Evolutionary conservation across 2,113 vertebrate species (phyloP), one percentile per base, ranked within the genome.

Genomic region (Phaetusa simplex): DNA sequence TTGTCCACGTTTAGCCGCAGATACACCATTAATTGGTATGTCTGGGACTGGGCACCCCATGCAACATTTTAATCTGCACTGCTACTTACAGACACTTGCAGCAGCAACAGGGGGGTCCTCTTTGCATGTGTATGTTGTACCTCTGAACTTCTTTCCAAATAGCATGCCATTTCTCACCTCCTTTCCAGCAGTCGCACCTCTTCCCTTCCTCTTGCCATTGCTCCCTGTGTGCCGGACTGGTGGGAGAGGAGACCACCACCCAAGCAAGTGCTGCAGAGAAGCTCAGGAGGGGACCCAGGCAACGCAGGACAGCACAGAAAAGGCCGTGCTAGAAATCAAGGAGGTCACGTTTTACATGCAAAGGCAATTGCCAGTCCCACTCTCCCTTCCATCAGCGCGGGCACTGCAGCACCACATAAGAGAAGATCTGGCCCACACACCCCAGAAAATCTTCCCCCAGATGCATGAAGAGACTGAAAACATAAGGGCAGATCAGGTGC

Each of bases 71-170:
- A n/a, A 43, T 27, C 50, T 53, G 32, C 76, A 40, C 27, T 36
- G 38, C 15, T 29, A 15, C 23, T 66, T n/a, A 52, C 5, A n/a
- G 45, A 40, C 15, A 7, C 16, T 86, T 72, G 36, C 14, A 76
- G 59, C 29, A 83, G 22, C 32, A 47, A 49, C 11, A 1, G 6
- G 5, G 9, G 5, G 18, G 5, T 49, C 30, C 40, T 4, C 12
- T 82, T 73, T 81, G 29, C 36, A 40, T 8, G 15, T 1, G 1
- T 14, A 34, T 0, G 0, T 10, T 21, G 13, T 56, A 70, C 26
- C 34, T 74, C 58, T 8, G 20, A 47, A 45, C 26, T 71, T 58
- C 64, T 74, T 67, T 36, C 13, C 26, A 50, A 78, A 62, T 6
- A 76, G 14, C 6, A 5, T 42, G 14, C 19, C 10, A n/a, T 66